Base-by-base conservation (phyloP, 1,140 invertebrate species). In the Solenopsis fugax region DNA sequence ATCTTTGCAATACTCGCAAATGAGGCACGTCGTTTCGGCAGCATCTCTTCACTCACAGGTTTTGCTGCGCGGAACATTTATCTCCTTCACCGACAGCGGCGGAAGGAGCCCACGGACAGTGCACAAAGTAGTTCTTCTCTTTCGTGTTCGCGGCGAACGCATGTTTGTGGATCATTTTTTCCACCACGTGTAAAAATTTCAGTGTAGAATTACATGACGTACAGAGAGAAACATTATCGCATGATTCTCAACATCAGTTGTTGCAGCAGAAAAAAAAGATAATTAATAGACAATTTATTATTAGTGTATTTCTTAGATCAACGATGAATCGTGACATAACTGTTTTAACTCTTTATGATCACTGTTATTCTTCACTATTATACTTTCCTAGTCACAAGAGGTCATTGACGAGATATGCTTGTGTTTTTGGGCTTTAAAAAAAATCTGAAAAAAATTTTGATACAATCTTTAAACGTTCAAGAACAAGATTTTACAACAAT, bases 1-100 rank as follows among this genome's bases (percentile, higher is more conserved):
- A 84, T 84, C 80, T 84, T 73, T 84, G 54, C 69, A 50, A 60
- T 84, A 84, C 80, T 50, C 80, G 80, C 69, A 84, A 84, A 84
- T 75, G 80, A 84, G 80, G 29, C 48, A 84, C 69, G 54, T 84
- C 69, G 69, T 75, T 84, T 84, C 67, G 80, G 80, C 78, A 72
- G 52, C 78, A 34, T 72, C 67, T 82, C 67, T 41, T 82, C 67
- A 73, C 67, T 62, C 80, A 18, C 52, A 58, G 69, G 69, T 84
- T 84, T 73, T 75, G 80, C 80, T 24, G 69, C 69, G 41, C 41
- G 41, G 80, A 73, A 75, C 80, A 84, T 84, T 84, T 84, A 84
- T 84, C 80, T 84, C 69, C 54, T 84, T 62, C 80, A 84, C 67
- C 67, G 80, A 73, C 80, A 82, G 80, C 56, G 65, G 73, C 54